These are phyloP conservation scores for Neodiprion pinetum DNA, from an alignment of 1,140 invertebrate species.

Conservation along the genomic window DNA sequence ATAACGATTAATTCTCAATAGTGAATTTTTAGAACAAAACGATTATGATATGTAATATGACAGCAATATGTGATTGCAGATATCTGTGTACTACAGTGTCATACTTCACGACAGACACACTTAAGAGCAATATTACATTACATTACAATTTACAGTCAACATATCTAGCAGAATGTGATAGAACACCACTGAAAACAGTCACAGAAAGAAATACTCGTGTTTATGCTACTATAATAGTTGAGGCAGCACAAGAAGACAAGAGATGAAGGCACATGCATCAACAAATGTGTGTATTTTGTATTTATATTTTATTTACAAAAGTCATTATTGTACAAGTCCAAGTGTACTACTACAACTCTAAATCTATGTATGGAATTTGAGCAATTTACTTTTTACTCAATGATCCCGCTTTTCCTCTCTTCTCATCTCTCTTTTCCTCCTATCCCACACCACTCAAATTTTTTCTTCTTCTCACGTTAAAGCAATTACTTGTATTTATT, in stretches of 20 bases:
- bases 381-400: neutral
- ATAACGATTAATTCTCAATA: slow-evolving; percentile 18
- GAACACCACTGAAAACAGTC: neutral
- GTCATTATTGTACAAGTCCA: slow-evolving; percentile 28
- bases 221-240: slow-evolving; percentile 22
- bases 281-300: slow-evolving; percentile 38
- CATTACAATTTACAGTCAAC: neutral
- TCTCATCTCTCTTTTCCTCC: neutral
- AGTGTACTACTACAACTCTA: neutral
- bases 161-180: neutral
- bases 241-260: slow-evolving; percentile 44
- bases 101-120: neutral
- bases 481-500: neutral
- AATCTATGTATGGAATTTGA: neutral
- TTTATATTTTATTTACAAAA: slow-evolving; percentile 45
- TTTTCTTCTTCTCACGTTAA: neutral
- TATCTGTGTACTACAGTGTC: neutral
- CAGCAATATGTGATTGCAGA: neutral
- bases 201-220: neutral
- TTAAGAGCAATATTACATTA: neutral
- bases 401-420: neutral
- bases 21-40: neutral
- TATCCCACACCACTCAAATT: neutral
- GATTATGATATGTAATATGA: neutral
- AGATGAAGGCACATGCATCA: slow-evolving; percentile 57